A percentile compares a stretch with the other conserved stretches of the same genome.
phyloP scores from a whole-genome alignment of 2,113 vertebrate genomes.

The Eudyptes chrysolophus region DNA sequence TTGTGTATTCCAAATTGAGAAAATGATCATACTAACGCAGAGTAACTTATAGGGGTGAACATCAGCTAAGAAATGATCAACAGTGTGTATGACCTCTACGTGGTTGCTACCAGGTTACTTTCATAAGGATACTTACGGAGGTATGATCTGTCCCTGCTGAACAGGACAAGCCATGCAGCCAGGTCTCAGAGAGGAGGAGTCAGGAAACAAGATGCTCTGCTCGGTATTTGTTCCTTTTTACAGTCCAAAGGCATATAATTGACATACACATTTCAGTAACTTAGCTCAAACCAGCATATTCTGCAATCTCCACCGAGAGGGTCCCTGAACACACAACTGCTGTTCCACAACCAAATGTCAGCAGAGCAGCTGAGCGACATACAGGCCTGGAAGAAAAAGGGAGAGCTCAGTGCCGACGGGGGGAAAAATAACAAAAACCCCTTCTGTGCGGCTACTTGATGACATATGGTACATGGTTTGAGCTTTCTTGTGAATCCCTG shows the following conservation, averaged over 20 bases:
- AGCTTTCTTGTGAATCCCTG: neutral
- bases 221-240: neutral
- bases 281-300: neutral
- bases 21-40: neutral
- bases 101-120: neutral
- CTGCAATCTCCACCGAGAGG: neutral
- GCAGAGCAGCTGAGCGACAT: neutral
- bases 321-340: neutral
- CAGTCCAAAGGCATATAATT: neutral
- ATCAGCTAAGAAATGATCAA: neutral
- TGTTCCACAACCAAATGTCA: neutral
- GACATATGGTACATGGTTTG: neutral
- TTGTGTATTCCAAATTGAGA: neutral
- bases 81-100: rapidly evolving
- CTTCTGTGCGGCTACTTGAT: neutral
- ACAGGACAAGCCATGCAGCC: neutral
- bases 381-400: neutral
- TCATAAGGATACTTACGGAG: neutral
- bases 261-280: neutral
- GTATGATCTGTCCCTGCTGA: neutral
- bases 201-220: neutral
- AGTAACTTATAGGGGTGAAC: neutral
- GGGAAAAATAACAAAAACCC: neutral
- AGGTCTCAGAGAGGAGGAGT: neutral
- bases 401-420: neutral